Conservation (phyloP, 2,113 vertebrate species). For the Galeopterus variegatus region DNA sequence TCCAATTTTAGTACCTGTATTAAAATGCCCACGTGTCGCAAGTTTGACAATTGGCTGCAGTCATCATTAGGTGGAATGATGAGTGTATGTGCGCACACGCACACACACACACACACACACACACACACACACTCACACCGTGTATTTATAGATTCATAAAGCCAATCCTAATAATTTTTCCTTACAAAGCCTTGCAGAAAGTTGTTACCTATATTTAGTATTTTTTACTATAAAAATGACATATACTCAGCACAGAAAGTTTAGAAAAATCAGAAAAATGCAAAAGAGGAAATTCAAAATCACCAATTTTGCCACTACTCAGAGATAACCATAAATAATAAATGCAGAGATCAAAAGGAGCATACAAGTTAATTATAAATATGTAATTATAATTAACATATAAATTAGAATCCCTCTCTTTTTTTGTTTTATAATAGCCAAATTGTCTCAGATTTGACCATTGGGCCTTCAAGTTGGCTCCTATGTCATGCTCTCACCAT, state of each 20-base stretch:
- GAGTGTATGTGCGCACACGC: no score
- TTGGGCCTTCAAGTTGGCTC: no score
- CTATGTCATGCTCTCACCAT: no score
- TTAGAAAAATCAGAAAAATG: constrained; percentile 10
- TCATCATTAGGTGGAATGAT: neutral
- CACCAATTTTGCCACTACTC: neutral
- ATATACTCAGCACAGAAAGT: neutral
- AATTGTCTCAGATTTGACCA: no score
- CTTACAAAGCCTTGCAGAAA: neutral
- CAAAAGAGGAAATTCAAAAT: neutral
- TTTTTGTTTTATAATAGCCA: no score
- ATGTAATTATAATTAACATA: neutral
- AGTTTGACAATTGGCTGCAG: neutral
- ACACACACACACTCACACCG: neutral
- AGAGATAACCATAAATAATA: neutral
- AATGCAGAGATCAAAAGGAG: neutral
- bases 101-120: neutral
- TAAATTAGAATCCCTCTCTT: neutral
- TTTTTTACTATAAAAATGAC: neutral
- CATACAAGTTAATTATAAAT: neutral
- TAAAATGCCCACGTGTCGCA: neutral
- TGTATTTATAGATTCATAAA: neutral
- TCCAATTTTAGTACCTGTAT: neutral
- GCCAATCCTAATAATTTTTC: neutral
- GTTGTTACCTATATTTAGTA: neutral